phyloP scores from a whole-genome alignment of 2,888 invertebrate genomes.

The Melieria picta region DNA sequence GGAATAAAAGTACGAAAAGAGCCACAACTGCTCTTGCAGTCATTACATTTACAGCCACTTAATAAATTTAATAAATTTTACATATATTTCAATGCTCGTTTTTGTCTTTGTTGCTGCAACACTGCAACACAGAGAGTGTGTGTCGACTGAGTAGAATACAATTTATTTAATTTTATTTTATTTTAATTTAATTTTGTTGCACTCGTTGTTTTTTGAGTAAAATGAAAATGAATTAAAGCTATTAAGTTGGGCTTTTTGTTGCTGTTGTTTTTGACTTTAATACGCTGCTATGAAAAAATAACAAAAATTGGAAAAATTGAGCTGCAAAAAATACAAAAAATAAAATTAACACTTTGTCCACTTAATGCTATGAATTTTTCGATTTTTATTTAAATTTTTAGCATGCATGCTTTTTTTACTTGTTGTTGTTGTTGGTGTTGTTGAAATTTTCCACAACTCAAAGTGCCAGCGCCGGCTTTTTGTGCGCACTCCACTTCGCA shows the following conservation, averaged over 20 bases:
- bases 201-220: constrained; percentile 3
- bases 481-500: not conserved
- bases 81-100: not conserved
- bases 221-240: constrained; percentile 31
- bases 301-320: constrained; percentile 15
- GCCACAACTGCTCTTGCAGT: not conserved
- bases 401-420: constrained; percentile 16
- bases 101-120: constrained; percentile 2
- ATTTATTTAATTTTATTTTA: constrained; percentile 27
- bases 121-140: constrained; percentile 20
- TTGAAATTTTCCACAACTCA: not conserved
- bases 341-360: constrained; percentile 22
- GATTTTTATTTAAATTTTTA: constrained; percentile 32
- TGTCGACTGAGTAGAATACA: constrained; percentile 27
- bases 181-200: constrained; percentile 14
- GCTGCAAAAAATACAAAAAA: constrained; percentile 9
- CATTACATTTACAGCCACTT: constrained; percentile 31
- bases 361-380: constrained; percentile 28
- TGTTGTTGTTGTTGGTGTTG: constrained; percentile 23
- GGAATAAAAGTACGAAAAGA: too few relatives aligned
- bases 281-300: too few relatives aligned
- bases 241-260: constrained; percentile 15
- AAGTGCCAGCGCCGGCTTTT: not conserved
- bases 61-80: constrained; percentile 35
- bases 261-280: too few relatives aligned